A percentile compares a stretch with the other conserved stretches of the same genome.
phyloP scores from a whole-genome alignment of 2,888 invertebrate genomes.

The Lasius platythorax region DNA sequence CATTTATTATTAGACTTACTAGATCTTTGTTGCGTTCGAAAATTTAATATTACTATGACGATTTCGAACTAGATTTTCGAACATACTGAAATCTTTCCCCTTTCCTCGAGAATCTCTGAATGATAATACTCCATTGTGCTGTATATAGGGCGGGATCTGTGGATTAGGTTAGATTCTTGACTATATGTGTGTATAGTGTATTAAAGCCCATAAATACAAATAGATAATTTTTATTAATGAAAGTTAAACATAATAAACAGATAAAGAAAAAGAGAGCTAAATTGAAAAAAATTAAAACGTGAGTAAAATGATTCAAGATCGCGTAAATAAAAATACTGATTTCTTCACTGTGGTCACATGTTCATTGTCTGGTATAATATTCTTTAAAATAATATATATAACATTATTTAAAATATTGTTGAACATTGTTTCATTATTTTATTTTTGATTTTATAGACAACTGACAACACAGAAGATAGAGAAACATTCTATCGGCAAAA shows the following conservation, averaged over 20 bases:
- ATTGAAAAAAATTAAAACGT: slow-evolving; percentile 10
- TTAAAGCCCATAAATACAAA: background rate
- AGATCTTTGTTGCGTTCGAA: too few relatives aligned
- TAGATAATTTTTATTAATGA: slow-evolving; percentile 13
- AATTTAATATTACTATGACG: too few relatives aligned
- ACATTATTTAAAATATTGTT: background rate
- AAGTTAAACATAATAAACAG: too few relatives aligned
- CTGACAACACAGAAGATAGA: background rate
- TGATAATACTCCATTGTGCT: too few relatives aligned
- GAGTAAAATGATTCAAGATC: background rate
- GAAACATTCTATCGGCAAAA: background rate
- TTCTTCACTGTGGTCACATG: background rate
- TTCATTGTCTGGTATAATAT: background rate
- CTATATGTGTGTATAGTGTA: too few relatives aligned
- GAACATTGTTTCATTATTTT: background rate
- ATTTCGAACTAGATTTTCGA: too few relatives aligned
- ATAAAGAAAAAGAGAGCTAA: background rate
- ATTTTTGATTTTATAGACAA: background rate
- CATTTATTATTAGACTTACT: too few relatives aligned
- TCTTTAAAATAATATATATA: background rate
- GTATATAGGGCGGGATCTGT: too few relatives aligned
- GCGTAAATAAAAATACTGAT: background rate
- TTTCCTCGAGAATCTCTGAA: too few relatives aligned
- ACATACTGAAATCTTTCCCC: too few relatives aligned
- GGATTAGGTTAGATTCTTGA: too few relatives aligned